phyloP scores from a whole-genome alignment of 2,113 vertebrate species.

The Junco hyemalis region DNA sequence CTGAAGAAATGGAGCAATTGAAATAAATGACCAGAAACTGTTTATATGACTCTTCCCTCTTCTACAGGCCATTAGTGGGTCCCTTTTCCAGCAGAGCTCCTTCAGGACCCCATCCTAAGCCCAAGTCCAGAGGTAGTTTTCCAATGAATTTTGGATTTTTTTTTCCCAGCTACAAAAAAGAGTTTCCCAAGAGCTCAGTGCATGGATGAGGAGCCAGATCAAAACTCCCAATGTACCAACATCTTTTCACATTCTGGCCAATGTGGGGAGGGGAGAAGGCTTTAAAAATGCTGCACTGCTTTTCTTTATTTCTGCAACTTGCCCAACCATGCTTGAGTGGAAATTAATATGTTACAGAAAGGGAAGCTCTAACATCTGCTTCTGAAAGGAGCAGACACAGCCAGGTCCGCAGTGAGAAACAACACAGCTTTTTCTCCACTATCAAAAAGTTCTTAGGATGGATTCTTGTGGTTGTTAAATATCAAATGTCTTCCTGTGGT shows the following conservation, averaged over 20 bases:
- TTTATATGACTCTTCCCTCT: not conserved
- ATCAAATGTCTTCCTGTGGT: not conserved
- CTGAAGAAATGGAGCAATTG: not conserved
- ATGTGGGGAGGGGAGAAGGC: not conserved
- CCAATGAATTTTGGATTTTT: not conserved
- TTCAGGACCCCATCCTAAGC: not conserved
- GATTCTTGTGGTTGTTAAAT: not conserved
- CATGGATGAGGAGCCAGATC: rapidly evolving
- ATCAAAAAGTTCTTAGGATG: not conserved
- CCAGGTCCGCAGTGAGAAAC: not conserved
- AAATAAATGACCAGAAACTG: not conserved
- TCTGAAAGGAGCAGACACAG: not conserved
- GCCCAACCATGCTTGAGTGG: not conserved
- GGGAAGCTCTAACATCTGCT: not conserved
- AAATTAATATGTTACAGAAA: not conserved
- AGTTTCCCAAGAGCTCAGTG: not conserved
- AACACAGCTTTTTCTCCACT: not conserved
- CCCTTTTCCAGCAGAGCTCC: not conserved
- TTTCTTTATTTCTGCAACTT: not conserved
- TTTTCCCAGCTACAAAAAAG: not conserved
- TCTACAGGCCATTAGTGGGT: not conserved
- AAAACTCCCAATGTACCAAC: not conserved
- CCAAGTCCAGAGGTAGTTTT: not conserved
- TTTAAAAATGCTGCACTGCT: not conserved
- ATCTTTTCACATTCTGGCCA: not conserved